Percentiles rank a stretch among this genome's conserved stretches.
These are phyloP conservation scores for Pandion haliaetus DNA, from an alignment of 2,113 vertebrate species.

Conservation along the genomic window DNA sequence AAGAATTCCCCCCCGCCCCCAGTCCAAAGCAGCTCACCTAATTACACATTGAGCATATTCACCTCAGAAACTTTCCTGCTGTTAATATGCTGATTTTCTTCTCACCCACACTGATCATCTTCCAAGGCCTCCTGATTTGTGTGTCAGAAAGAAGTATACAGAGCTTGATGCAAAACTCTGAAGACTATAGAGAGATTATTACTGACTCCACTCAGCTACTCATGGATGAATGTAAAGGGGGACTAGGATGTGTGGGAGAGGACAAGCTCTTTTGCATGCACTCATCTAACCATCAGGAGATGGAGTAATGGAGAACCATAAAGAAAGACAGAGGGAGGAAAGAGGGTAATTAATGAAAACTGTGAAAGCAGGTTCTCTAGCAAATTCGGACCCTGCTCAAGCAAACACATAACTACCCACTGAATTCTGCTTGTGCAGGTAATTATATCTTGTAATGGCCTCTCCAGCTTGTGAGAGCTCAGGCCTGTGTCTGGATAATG, in stretches of 20 bases:
- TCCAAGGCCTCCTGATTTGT: background rate
- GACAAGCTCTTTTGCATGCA: background rate
- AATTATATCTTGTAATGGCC: accelerated
- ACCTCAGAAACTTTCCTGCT: background rate
- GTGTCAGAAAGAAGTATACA: background rate
- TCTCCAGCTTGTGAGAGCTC: background rate
- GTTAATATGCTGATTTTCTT: background rate
- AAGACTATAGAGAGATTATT: background rate
- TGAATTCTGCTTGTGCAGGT: no score
- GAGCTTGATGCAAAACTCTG: background rate
- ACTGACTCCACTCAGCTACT: no score
- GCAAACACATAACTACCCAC: background rate
- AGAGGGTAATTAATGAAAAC: background rate
- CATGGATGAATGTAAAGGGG: no score
- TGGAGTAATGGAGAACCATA: background rate
- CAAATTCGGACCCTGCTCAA: background rate
- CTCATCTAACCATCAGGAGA: background rate
- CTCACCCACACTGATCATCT: background rate
- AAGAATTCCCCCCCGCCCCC: background rate
- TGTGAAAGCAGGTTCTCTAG: background rate
- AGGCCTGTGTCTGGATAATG: background rate
- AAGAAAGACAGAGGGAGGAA: background rate
- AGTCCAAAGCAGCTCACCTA: background rate
- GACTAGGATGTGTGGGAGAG: background rate
- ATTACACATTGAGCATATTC: background rate